These are phyloP conservation scores for Antennarius striatus DNA, from an alignment of 2,113 vertebrate genomes.

Conservation along the genomic window DNA sequence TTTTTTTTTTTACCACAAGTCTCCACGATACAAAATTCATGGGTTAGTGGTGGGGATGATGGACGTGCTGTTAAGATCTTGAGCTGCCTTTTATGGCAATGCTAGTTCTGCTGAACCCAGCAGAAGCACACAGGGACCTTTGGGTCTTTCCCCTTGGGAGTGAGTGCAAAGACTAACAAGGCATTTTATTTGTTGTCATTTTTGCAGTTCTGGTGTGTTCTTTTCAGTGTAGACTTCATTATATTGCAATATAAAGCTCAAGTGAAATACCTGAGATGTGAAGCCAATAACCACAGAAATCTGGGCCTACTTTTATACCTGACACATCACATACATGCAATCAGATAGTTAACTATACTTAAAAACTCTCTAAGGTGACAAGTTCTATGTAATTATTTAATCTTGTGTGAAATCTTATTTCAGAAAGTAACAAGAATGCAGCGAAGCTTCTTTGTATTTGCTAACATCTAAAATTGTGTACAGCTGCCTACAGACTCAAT, in stretches of 20 bases:
- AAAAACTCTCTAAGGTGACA: neutral
- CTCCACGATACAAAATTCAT: constrained; percentile 14
- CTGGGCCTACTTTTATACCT: constrained; percentile 1
- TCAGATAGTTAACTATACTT: neutral
- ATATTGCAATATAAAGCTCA: neutral
- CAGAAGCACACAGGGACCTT: constrained; percentile 54
- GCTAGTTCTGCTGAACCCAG: constrained; percentile 32
- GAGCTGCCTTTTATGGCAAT: constrained; percentile 77
- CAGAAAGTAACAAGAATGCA: neutral
- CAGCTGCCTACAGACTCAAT: no score
- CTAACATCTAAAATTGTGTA: no score
- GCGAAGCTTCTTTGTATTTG: no score
- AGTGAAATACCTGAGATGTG: neutral
- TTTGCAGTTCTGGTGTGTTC: neutral
- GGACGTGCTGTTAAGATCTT: constrained; percentile 45
- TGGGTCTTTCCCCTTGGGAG: constrained; percentile 30
- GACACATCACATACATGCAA: constrained; percentile 8
- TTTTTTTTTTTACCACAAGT: no score
- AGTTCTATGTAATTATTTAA: constrained; percentile 1
- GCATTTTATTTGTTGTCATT: constrained; percentile 6
- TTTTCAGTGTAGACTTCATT: neutral
- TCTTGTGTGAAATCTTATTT: neutral
- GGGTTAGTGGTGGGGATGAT: constrained; percentile 23
- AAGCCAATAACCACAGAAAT: constrained; percentile 7
- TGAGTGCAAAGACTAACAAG: constrained; percentile 31